Evolutionary conservation across 2,113 vertebrate genomes (phyloP), one percentile per base, ranked within the genome.

Genomic region (Pithys albifrons): DNA sequence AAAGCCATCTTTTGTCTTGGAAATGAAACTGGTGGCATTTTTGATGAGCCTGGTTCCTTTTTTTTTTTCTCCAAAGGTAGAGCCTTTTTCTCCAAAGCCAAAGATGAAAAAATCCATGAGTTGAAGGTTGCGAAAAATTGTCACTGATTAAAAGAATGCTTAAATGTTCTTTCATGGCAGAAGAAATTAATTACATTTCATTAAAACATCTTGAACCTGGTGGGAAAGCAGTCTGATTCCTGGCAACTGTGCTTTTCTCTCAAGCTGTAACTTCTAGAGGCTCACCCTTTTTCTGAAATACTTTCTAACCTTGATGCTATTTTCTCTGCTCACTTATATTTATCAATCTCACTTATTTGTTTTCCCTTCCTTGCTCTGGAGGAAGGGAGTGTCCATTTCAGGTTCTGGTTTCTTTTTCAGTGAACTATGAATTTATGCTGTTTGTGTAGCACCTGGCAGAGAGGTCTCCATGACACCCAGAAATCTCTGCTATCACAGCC

Each of bases 221-320:
- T 91, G 81, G 78, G 86, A 97, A 93, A 66, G 85, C 23, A 85
- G 81, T 96, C 88, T 94, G 23, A 49, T 94, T 97, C 79, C 79
- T 94, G 89, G 71, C 76, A 96, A 33, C 9, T 41, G 39, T 89
- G 22, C 67, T 95, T 91, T 69, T 97, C 59, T 95, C 83, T 59
- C 45, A 91, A 93, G 93, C 57, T 83, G 59, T 59, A 62, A 48
- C 80, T 95, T 96, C 72, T 55, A 92, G 81, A 87, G 67, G 76
- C 74, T 97, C 81, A 78, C 65, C 61, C 74, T 80, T 91, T 95
- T 97, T 70, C 65, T 93, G 72, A 88, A 88, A 83, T 92, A 49
- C 51, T 76, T 92, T 80, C 43, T 92, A 74, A 72, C 43, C 69
- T 77, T 64, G 72, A 77, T 79, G 48, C 15, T 67, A 77, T 66